Evolutionary conservation across 2,797 vertebrate species (phyloP).

Genomic region (Ispidina lecontei): DNA sequence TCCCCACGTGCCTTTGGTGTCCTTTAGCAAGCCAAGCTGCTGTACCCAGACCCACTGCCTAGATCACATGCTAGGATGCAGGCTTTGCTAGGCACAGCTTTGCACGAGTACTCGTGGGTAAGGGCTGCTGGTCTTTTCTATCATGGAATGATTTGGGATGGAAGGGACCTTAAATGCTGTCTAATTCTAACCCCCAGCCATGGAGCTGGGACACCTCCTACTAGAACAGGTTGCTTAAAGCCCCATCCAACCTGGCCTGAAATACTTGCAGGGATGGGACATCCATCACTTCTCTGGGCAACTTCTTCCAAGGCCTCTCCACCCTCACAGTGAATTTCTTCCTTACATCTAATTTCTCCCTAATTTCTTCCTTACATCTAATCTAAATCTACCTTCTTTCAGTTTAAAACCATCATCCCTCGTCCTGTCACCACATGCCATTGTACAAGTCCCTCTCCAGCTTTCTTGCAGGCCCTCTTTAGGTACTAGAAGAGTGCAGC

Average conservation of each 20-base stretch:
- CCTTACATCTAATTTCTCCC: background rate
- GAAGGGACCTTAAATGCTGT: background rate
- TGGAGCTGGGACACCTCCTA: background rate
- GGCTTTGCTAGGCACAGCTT: background rate
- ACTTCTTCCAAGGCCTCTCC: background rate
- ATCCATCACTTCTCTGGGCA: background rate
- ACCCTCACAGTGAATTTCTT: background rate
- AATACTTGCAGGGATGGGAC: background rate
- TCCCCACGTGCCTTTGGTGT: background rate
- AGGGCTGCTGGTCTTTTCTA: background rate
- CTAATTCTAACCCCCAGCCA: background rate
- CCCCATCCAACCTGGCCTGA: background rate
- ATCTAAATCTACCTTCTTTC: background rate
- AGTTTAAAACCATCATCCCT: background rate
- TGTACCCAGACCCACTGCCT: background rate
- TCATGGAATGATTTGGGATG: background rate
- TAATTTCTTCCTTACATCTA: background rate
- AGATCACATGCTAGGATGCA: background rate
- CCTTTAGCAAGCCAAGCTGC: background rate
- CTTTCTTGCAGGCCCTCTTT: background rate
- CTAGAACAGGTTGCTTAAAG: background rate
- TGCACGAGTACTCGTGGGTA: background rate
- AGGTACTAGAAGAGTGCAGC: background rate
- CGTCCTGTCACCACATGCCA: background rate
- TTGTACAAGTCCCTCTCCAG: background rate